Evolutionary conservation across 2,797 vertebrate genomes (phyloP).

Genomic region (Pseudomugil tenellus): DNA sequence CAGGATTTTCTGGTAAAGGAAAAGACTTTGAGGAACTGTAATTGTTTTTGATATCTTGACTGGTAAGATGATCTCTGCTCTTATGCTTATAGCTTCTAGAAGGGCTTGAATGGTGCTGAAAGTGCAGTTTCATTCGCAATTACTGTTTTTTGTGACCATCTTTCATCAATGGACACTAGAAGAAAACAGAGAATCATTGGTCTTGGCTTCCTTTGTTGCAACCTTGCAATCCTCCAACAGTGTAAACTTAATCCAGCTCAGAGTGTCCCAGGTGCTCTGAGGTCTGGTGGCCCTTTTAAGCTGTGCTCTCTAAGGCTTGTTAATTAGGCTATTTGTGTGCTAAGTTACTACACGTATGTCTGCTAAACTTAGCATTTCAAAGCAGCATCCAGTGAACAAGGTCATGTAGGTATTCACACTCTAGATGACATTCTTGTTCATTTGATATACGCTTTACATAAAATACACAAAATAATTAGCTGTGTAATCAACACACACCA

Average conservation of each 20-base stretch:
- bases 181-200: slow-evolving; percentile 39
- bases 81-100: not conserved
- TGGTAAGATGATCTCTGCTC: not conserved
- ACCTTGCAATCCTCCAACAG: slow-evolving; percentile 47
- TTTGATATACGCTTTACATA: not conserved
- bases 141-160: slow-evolving; percentile 13
- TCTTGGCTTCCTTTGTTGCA: slow-evolving; percentile 41
- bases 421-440: not conserved
- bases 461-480: not conserved
- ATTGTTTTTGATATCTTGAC: slow-evolving; percentile 14
- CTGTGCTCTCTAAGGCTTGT: slow-evolving; percentile 77
- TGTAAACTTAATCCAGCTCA: slow-evolving; percentile 80
- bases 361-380: slow-evolving; percentile 72
- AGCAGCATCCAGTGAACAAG: slow-evolving; percentile 48
- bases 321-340: slow-evolving; percentile 84
- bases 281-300: slow-evolving; percentile 81
- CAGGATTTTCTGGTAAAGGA: slow-evolving; percentile 41
- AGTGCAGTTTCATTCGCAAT: not conserved
- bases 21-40: slow-evolving; percentile 48
- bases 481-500: not conserved
- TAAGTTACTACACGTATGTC: slow-evolving; percentile 61
- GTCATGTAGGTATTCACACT: not conserved
- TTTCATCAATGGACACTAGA: slow-evolving; percentile 39
- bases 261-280: slow-evolving; percentile 70
- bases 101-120: not conserved